Base-by-base conservation (phyloP, 2,113 vertebrate species). In the Chaetodon trifascialis region DNA sequence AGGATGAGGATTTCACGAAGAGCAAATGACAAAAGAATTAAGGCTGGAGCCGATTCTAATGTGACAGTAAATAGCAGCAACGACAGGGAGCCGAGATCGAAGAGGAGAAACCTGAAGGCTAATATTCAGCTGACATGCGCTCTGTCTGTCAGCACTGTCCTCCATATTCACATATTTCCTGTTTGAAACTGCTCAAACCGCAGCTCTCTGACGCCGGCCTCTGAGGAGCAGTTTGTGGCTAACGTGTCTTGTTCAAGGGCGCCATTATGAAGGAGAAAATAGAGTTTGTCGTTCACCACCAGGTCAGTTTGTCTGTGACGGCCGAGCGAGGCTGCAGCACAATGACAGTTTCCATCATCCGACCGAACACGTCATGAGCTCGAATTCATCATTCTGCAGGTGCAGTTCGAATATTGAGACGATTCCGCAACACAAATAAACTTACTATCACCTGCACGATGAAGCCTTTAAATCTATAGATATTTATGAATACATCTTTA, bases 101-200 rank as follows among this genome's bases (percentile, higher is more conserved):
- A 4, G 7, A 70, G 14, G 23, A n/a, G 44, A 21, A 2, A 59
- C 34, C 2, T 56, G 51, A 55, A 76, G 12, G 19, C 42, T 4
- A 47, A 49, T 7, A 66, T 52, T 56, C 38, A 76, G 23, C 60
- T 65, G 70, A 66, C 3, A 21, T 40, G 21, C 19, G 19, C 2
- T 25, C n/a, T 6, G 47, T 51, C 64, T 82, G 15, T 79, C 23
- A 62, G 11, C 56, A 7, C 38, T 64, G 4, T 30, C 52, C 60
- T 70, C 21, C 46, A 21, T 44, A 54, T 80, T 66, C 46, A 72
- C 65, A 38, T 38, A 52, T 52, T 86, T 81, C 75, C 67, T 84
- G 46, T 84, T 3, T 62, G 49, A 83, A 83, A 82, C 73, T 73
- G 64, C 44, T 71, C 55, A 68, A 47, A 85, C 58, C 68, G 54